These are phyloP conservation scores for Avahi laniger DNA, from an alignment of 2,797 vertebrate species.

Conservation along the genomic window DNA sequence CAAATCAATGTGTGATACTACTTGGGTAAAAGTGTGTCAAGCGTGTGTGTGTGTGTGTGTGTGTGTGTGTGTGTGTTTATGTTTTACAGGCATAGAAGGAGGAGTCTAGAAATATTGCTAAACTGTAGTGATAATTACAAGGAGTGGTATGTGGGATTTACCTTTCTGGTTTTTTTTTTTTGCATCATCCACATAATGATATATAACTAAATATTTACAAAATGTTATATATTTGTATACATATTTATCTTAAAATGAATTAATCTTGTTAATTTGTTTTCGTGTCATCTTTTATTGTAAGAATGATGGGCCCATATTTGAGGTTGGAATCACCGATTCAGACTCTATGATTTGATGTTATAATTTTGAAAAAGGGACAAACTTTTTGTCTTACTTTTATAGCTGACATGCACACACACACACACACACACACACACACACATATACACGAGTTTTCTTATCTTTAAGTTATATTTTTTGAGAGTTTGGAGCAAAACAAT, in stretches of 20 bases:
- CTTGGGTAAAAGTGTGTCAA: neutral
- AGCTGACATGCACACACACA: neutral
- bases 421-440: neutral
- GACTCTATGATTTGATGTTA: neutral
- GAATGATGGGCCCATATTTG: neutral
- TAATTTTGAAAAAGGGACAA: neutral
- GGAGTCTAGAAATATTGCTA: neutral
- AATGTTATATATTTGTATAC: neutral
- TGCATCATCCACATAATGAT: neutral
- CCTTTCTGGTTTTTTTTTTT: neutral
- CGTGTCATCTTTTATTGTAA: neutral
- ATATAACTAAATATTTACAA: neutral
- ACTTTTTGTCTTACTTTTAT: neutral
- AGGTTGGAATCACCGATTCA: neutral
- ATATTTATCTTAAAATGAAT: constrained; percentile 18
- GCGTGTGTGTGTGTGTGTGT: neutral
- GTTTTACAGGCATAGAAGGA: neutral
- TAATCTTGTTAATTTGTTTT: neutral
- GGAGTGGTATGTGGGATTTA: neutral
- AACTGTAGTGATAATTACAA: neutral
- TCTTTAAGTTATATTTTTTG: neutral
- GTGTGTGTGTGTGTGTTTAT: neutral
- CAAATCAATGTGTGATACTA: neutral
- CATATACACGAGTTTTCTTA: neutral
- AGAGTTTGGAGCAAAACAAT: neutral